Percentiles rank a stretch among this genome's conserved stretches.
These are phyloP conservation scores for Drosophila pectinifera DNA, from an alignment of 1,140 invertebrate genomes.

Conservation along the genomic window DNA sequence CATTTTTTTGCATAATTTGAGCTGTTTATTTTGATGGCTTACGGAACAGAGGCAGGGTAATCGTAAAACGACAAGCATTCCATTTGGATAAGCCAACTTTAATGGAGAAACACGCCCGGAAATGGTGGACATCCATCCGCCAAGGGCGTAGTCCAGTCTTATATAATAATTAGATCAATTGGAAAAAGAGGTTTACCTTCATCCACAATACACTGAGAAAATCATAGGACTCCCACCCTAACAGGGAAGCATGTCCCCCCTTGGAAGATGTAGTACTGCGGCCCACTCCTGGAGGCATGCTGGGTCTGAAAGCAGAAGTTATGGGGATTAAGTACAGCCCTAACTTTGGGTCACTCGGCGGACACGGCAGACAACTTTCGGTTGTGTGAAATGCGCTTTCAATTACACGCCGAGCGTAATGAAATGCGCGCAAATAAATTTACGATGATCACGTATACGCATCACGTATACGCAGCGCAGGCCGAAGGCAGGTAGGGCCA, in stretches of 20 bases:
- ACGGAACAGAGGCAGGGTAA: conserved; percentile 27
- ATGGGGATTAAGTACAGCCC: conserved; percentile 18
- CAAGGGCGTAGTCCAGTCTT: not conserved
- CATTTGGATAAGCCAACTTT: conserved; percentile 51
- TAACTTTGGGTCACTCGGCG: no score
- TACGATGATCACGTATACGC: conserved; percentile 79
- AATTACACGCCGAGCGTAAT: conserved; percentile 62
- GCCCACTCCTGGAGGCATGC: not conserved
- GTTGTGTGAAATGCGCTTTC: conserved; percentile 75
- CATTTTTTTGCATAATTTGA: conserved; percentile 50
- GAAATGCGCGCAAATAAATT: conserved; percentile 61
- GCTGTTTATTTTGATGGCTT: conserved; percentile 57
- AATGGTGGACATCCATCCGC: not conserved
- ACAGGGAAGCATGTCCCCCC: no score
- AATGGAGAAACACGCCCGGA: conserved; percentile 15
- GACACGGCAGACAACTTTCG: conserved; percentile 69
- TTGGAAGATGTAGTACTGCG: not conserved
- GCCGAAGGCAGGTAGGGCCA: conserved; percentile 10
- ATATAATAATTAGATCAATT: no score
- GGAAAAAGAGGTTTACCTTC: no score
- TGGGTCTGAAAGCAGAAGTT: conserved; percentile 14
- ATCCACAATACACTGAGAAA: no score
- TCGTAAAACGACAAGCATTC: conserved; percentile 66
- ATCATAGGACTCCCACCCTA: no score
- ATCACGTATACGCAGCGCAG: conserved; percentile 71